phyloP scores from a whole-genome alignment of 1,140 invertebrate genomes.

The Diachasmimorpha longicaudata region DNA sequence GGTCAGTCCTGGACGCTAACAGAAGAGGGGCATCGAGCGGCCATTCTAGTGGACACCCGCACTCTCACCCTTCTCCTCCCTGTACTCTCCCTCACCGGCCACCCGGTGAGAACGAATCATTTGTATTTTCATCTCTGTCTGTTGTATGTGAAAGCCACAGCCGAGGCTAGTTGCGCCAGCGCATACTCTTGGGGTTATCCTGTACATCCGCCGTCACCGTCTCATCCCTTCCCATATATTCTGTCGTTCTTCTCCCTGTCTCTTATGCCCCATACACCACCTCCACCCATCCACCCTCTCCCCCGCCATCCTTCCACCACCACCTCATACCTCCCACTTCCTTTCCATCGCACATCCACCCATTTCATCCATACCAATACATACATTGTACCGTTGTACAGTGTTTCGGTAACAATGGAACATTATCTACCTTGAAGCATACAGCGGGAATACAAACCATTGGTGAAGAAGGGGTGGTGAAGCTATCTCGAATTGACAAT shows the following conservation, averaged over 20 bases:
- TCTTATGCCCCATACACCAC: background rate
- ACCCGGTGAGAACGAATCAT: conserved; percentile 26
- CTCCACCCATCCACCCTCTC: no score
- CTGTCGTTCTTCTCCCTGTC: background rate
- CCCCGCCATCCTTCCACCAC: background rate
- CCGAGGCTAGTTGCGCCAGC: conserved; percentile 2
- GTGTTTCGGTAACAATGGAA: conserved; percentile 39
- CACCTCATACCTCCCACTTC: no score
- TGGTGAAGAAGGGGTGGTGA: background rate
- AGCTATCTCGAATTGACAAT: conserved; percentile 33
- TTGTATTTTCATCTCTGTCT: conserved; percentile 33
- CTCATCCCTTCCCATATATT: conserved; percentile 13
- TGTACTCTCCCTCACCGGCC: conserved; percentile 4
- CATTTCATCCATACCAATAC: background rate
- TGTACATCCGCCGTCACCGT: background rate
- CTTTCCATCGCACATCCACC: background rate
- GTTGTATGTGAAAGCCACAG: background rate
- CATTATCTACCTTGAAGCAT: conserved; percentile 38
- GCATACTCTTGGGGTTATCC: conserved; percentile 32
- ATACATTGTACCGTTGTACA: background rate
- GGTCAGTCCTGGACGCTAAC: conserved; percentile 47
- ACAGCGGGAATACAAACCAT: conserved; percentile 6
- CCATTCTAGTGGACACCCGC: conserved; percentile 61
- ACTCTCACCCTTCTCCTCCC: conserved; percentile 28
- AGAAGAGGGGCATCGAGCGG: conserved; percentile 42